Base-by-base conservation (phyloP, 2,797 vertebrate genomes). In the Pterois miles region DNA sequence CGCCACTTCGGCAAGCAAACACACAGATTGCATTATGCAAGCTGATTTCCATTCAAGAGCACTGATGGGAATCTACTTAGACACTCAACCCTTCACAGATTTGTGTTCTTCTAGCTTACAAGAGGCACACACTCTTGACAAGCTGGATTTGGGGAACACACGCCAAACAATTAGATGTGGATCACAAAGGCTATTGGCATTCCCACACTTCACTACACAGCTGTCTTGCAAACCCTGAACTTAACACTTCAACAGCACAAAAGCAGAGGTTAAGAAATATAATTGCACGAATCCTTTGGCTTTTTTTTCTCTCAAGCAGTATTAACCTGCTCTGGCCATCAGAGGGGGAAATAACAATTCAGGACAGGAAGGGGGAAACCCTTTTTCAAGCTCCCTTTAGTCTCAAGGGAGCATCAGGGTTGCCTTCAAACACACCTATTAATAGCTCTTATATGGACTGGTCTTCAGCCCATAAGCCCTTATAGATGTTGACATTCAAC, bases 381-480 rank as follows among this genome's bases (percentile, higher is more conserved):
- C 54, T 48, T 38, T 74, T 25, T 33, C 25, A 72, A 74, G 64
- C 56, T 31, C 52, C 36, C 9, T 31, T 43, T 40, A 14, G 59
- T 25, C 68, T 60, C 67, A 50, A 27, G 14, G 66, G 27, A 60
- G 20, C 33, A 65, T 52, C 59, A 74, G 18, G 65, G 58, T 52
- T 13, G 57, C 80, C 71, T 86, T 72, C 66, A 46, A 83, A 85
- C 76, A 79, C 52, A 59, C 54, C n/a, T 53, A 63, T 78, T 75
- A 71, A 71, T 62, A 82, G 52, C 36, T 70, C 71, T 18, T 18
- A 50, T 4, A 8, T 50, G 59, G 23, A 58, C n/a, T 66, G 20
- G 10, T 52, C 14, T 43, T 40, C 29, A 12, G 33, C 43, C 34
- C 43, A 33, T 29, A 63, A 36, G 65, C 23, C 16, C 62, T 65